phyloP scores from a whole-genome alignment of 2,113 vertebrate genomes.

The Pachycephala philippinensis region DNA sequence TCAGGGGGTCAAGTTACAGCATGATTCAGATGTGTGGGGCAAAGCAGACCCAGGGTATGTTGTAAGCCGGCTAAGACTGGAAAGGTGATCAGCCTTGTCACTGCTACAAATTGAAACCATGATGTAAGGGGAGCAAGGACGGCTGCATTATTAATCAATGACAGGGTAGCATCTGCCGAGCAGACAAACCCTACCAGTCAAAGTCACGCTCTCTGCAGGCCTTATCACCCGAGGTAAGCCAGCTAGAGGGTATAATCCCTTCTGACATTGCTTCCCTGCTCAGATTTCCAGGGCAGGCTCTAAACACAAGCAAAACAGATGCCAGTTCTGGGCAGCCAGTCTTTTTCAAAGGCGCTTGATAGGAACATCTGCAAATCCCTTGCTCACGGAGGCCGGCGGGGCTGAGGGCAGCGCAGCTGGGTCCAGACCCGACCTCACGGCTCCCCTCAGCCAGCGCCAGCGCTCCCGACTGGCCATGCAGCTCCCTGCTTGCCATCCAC shows the following conservation, averaged over 20 bases:
- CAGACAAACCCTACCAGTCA: not conserved
- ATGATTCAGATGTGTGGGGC: not conserved
- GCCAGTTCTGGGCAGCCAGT: not conserved
- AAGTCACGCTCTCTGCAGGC: not conserved
- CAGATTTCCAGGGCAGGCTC: slow-evolving; percentile 1
- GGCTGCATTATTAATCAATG: not conserved
- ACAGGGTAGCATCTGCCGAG: not conserved
- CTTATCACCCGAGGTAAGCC: not conserved
- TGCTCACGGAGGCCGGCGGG: not conserved
- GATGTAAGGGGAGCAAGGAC: not conserved
- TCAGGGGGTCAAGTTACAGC: slow-evolving; percentile 22
- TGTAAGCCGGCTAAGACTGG: not conserved
- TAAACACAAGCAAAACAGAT: not conserved
- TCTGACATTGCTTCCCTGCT: not conserved
- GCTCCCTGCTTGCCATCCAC: not conserved
- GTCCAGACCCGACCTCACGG: accelerated
- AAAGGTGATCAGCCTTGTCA: slow-evolving; percentile 11
- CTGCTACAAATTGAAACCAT: slow-evolving; percentile 11
- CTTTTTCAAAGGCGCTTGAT: not conserved
- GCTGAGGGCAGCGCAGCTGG: not conserved
- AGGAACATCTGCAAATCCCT: not conserved
- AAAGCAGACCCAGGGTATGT: not conserved
- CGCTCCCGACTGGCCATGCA: accelerated
- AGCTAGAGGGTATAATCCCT: not conserved
- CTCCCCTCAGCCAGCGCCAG: not conserved